Percentiles rank a stretch among this genome's conserved stretches.
These are phyloP conservation scores for Distichodus sexfasciatus DNA, from an alignment of 2,797 vertebrate species.

Conservation along the genomic window DNA sequence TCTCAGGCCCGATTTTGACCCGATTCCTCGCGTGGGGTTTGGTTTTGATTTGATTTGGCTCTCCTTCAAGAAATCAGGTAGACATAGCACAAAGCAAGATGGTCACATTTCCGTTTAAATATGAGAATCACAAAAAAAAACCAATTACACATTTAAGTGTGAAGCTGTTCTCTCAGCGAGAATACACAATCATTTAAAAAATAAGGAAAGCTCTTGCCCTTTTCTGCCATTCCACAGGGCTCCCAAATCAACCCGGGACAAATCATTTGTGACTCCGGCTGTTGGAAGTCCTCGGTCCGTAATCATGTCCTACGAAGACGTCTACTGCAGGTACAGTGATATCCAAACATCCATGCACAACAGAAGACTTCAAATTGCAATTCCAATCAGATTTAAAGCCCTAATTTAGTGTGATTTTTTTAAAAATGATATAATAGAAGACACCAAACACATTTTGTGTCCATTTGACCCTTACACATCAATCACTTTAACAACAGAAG, in stretches of 20 bases:
- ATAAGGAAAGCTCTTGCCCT: slow-evolving; percentile 82
- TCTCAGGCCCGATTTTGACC: slow-evolving; percentile 76
- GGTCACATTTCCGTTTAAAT: slow-evolving; percentile 96
- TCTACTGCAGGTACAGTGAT: slow-evolving; percentile 37
- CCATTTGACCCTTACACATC: slow-evolving; percentile 35
- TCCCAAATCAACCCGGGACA: slow-evolving; percentile 73
- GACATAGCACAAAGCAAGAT: slow-evolving; percentile 94
- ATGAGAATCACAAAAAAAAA: slow-evolving; percentile 94
- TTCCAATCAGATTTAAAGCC: slow-evolving; percentile 59
- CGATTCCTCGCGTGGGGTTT: no score
- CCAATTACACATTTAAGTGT: slow-evolving; percentile 93
- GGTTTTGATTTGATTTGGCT: slow-evolving; percentile 72
- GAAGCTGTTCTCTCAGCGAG: slow-evolving; percentile 90
- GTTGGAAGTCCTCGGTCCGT: slow-evolving; percentile 65
- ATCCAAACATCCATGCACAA: slow-evolving; percentile 45
- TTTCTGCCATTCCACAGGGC: slow-evolving; percentile 76
- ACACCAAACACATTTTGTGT: slow-evolving; percentile 36
- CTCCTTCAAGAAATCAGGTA: slow-evolving; percentile 92
- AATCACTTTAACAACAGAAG: slow-evolving; percentile 34
- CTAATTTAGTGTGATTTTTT: slow-evolving; percentile 54
- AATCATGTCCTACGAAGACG: slow-evolving; percentile 67
- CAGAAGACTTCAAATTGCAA: slow-evolving; percentile 53
- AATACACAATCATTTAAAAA: slow-evolving; percentile 90
- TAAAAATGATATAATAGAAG: slow-evolving; percentile 58
- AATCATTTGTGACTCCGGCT: slow-evolving; percentile 65